phyloP scores from a whole-genome alignment of 2,113 vertebrate species.

The Isurus oxyrinchus region DNA sequence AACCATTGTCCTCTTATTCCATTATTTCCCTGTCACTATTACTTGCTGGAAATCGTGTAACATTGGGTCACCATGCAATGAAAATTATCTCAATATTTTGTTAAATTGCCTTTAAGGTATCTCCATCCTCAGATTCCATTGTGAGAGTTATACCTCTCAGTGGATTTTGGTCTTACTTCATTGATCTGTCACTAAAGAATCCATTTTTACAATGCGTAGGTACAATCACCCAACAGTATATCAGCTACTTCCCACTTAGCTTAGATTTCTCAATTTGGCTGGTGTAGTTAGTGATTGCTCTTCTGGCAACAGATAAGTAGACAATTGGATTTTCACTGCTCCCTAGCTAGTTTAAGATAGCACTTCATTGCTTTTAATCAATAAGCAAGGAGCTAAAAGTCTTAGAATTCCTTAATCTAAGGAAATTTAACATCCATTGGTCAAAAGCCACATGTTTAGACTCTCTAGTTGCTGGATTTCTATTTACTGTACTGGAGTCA shows the following conservation, averaged over 20 bases:
- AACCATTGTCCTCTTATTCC: not conserved
- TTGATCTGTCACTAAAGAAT: not conserved
- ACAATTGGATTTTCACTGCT: slow-evolving; percentile 34
- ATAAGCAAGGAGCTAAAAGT: not conserved
- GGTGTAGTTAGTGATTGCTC: not conserved
- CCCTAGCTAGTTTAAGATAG: not conserved
- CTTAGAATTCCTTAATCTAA: not conserved
- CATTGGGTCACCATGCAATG: not conserved
- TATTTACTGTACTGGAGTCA: not conserved
- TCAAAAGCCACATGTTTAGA: not conserved
- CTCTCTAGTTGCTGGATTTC: not conserved
- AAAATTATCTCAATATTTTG: not conserved
- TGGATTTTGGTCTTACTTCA: not conserved
- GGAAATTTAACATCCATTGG: not conserved
- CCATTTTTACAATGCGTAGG: not conserved
- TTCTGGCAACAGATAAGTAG: slow-evolving; percentile 18
- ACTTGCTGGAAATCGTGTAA: not conserved
- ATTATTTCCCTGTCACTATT: not conserved
- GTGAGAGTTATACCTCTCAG: not conserved
- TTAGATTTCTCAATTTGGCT: slow-evolving; percentile 17
- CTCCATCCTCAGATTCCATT: not conserved
- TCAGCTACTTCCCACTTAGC: not conserved
- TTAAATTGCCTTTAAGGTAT: not conserved
- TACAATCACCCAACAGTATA: not conserved
- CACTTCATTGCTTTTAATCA: slow-evolving; percentile 11